A percentile compares a stretch with the other conserved stretches of the same genome.
Evolutionary conservation across 1,140 invertebrate genomes (phyloP).

Genomic region (Panagrolaimus sp.): DNA sequence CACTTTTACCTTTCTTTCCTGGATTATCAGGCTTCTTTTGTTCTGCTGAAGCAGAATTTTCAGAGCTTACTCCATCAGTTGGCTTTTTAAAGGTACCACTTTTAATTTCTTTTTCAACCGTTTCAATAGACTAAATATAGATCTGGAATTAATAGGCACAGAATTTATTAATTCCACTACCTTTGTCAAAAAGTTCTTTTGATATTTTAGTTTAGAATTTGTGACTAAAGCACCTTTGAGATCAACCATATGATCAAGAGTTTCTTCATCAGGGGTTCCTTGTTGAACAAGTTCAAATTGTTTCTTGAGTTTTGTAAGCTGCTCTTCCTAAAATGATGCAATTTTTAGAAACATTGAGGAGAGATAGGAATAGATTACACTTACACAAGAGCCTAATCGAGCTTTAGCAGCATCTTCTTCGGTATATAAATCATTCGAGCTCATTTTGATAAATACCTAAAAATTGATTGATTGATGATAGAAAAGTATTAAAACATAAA

Average conservation of each 20-base stretch:
- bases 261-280: constrained; percentile 1
- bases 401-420: too few species aligned
- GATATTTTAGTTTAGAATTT: background rate
- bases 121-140: too few species aligned
- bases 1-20: too few species aligned
- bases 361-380: too few species aligned
- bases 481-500: background rate
- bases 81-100: too few species aligned
- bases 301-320: background rate
- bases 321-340: constrained; percentile 1
- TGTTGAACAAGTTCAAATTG: background rate
- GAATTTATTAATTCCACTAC: background rate
- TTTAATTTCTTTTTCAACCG: too few species aligned
- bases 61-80: too few species aligned
- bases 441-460: background rate
- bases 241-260: constrained; percentile 1
- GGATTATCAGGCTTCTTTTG: too few species aligned
- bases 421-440: background rate
- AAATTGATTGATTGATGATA: background rate
- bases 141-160: too few species aligned
- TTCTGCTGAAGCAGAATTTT: too few species aligned
- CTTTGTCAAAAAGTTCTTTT: background rate
- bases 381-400: too few species aligned
- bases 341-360: too few species aligned
- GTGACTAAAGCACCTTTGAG: background rate